Evolutionary conservation across 2,113 vertebrate genomes (phyloP).

Genomic region (Quiscalus mexicanus): DNA sequence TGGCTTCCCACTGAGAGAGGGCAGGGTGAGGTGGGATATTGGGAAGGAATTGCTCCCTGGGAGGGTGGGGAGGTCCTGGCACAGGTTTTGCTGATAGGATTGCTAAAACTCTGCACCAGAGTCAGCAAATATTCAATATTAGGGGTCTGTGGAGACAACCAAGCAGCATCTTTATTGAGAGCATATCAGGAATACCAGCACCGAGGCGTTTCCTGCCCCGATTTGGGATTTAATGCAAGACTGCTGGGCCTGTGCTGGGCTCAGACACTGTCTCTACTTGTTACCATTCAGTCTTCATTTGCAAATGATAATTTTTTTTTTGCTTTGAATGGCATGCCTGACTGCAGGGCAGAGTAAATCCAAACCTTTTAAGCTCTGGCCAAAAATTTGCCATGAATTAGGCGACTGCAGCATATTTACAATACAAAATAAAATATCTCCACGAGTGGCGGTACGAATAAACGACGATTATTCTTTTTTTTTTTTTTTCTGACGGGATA

Average conservation of each 20-base stretch:
- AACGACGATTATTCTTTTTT: slow-evolving; percentile 70
- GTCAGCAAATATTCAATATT: neutral
- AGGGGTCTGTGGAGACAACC: neutral
- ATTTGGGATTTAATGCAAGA: neutral
- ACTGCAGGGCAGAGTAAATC: slow-evolving; percentile 72
- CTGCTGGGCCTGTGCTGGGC: neutral
- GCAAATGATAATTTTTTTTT: slow-evolving; percentile 65
- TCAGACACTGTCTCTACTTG: slow-evolving; percentile 1
- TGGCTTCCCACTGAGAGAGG: neutral
- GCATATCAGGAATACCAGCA: neutral
- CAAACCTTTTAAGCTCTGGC: slow-evolving; percentile 77
- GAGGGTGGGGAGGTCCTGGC: neutral
- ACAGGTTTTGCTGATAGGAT: neutral
- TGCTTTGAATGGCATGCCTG: slow-evolving; percentile 53
- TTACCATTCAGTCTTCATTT: slow-evolving; percentile 64
- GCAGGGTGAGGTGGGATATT: neutral
- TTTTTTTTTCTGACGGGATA: slow-evolving; percentile 72
- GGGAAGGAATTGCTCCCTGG: neutral
- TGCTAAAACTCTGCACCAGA: neutral
- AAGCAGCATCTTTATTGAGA: neutral
- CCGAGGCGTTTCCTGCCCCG: neutral
- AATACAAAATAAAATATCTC: slow-evolving; percentile 61
- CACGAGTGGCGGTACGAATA: slow-evolving; percentile 68
- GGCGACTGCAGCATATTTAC: slow-evolving; percentile 73
- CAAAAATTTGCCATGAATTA: slow-evolving; percentile 83